Base-by-base conservation (phyloP, 2,797 vertebrate species). In the Lophius americanus region DNA sequence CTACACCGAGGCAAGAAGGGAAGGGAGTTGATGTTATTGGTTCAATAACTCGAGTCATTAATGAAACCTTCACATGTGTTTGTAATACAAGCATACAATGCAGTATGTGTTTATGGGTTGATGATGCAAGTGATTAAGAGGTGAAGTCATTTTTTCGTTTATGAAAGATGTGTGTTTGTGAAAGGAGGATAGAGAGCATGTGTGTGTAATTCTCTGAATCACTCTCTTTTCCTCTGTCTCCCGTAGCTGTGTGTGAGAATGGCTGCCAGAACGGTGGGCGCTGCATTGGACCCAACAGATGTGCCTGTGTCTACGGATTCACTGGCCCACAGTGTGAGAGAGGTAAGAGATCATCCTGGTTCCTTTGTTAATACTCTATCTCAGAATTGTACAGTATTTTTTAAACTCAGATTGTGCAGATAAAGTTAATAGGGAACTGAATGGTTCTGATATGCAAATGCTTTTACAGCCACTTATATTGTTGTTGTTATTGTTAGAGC, bases 311-410 rank as follows among this genome's bases (percentile, higher is more conserved):
- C 76, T 99, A 99, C 0, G 98, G 98, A 73, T 99, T 99, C 93
- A 99, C 98, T 0, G 98, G 98, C 13, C 97, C 97, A 11, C 97
- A 99, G 91, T 99, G 98, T 37, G 97, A 99, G 91, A 94, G 97
- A 96, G 98, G 98, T 99, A 93, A 93, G 94, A 36, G 59, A 55
- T 69, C 70, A 12, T 75, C 49, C 55, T 73, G 33, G 4, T 46
- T 74, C 39, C 13, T 35, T 1, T 41, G 10, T 51, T 61, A 36
- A 44, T 35, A 13, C 54, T 36, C 11, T 35, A 4, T 43, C 46
- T 67, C 1, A 50, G 41, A n/a, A 35, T 57, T 59, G 9, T 62
- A 35, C 41, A 1, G 59, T 52, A 57, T 37, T 6, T 13, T 23
- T 23, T 23, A 23, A 23, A 23, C 23, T 23, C 23, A 23, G 23